Conservation (phyloP, 2,113 vertebrate species). For the Pangasianodon gigas region DNA sequence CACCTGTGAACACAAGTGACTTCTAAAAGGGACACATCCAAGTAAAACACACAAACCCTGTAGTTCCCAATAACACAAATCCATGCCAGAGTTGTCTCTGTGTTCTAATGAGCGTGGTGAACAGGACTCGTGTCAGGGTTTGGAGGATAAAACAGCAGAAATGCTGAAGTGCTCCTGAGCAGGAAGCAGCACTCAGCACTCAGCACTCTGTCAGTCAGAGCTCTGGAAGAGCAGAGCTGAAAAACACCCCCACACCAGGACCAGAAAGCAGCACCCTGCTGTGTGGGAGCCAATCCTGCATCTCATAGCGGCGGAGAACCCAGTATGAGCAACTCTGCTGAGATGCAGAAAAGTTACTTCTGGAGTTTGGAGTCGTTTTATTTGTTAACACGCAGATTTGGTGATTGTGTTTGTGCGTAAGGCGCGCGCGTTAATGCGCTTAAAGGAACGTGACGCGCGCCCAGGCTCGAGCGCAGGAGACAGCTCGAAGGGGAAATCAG, state of each 20-base stretch:
- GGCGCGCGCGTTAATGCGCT: conserved; percentile 36
- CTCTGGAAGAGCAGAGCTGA: neutral
- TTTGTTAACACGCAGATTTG: neutral
- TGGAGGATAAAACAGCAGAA: neutral
- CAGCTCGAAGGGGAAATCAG: neutral
- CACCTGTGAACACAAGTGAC: neutral
- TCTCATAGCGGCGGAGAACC: neutral
- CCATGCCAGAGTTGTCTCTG: neutral
- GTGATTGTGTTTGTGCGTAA: conserved; percentile 9
- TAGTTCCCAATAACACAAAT: neutral
- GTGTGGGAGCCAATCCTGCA: neutral
- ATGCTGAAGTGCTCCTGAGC: neutral
- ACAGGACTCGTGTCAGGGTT: neutral
- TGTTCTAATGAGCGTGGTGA: neutral
- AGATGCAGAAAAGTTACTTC: neutral
- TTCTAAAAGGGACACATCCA: neutral
- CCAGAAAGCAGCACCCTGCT: neutral
- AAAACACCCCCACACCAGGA: neutral
- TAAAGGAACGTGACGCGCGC: conserved; percentile 23
- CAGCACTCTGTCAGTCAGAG: neutral
- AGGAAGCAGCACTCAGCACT: neutral
- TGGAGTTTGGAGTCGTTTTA: neutral
- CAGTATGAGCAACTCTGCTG: too few relatives aligned
- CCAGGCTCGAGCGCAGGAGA: neutral
- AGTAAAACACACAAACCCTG: neutral